Evolutionary conservation across 2,797 vertebrate genomes (phyloP), one percentile per base, ranked within the genome.

Genomic region (Oreortyx pictus): DNA sequence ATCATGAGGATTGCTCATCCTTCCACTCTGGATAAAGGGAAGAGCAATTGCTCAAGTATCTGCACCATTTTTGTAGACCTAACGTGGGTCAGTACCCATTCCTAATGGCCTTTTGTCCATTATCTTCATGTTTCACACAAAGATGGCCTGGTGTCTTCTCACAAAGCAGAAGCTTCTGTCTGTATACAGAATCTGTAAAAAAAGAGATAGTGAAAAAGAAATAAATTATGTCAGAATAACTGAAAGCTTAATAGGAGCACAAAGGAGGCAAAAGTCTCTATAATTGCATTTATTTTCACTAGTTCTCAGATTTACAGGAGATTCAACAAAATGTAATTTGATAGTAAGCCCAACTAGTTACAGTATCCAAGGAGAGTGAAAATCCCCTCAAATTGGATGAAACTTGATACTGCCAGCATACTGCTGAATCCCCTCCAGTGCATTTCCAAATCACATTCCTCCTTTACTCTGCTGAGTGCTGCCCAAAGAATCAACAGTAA

Each of bases 331-430:
- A 65, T 44, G 83, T 87, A 71, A 90, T 82, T 80, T 23, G 9
- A 87, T 87, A 93, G 67, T 68, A 94, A 97, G 88, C 49, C 44
- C 59, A 75, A 67, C 74, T 85, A 64, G 59, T 62, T 92, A 90
- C 72, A 56, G 68, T 89, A 85, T 90, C 88, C 84, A 86, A 94
- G 85, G 54, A 79, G 92, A 89, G 79, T 64, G 82, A 92, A 90
- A 95, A 74, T 79, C 78, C 90, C 78, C 59, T 96, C 94, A 94
- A 94, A 96, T 62, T 88, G 92, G 33, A 90, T 90, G 87, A 86
- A 95, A 94, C 60, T 88, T 70, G 89, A 95, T 46, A 80, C 95
- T 65, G 33, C 84, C 66, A 81, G 37, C 64, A 64, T 37, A 66
- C 52, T 83, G 44, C 80, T 92, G 90, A 95, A 94, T 89, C 91